A percentile compares a stretch with the other conserved stretches of the same genome.
Evolutionary conservation across 2,888 invertebrate genomes (phyloP).

Genomic region (Crepidodera aurea): DNA sequence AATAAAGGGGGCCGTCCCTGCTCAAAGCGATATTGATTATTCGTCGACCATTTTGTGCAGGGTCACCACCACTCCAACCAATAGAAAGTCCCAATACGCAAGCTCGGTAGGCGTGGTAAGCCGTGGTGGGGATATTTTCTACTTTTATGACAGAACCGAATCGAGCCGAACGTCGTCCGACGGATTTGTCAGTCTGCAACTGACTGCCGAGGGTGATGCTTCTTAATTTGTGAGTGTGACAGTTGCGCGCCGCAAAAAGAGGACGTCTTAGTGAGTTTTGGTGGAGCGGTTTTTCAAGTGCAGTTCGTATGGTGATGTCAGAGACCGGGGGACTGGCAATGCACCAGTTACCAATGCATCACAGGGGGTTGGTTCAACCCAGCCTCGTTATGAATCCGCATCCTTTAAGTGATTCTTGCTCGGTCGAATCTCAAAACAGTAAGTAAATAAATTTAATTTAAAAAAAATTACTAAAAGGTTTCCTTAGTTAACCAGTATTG

Average conservation of each 20-base stretch:
- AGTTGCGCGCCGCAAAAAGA: slow-evolving; percentile 5
- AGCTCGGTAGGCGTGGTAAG: slow-evolving; percentile 46
- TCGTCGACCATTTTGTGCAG: slow-evolving; percentile 61
- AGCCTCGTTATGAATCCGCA: slow-evolving; percentile 69
- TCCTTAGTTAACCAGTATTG: no score
- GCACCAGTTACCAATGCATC: slow-evolving; percentile 69
- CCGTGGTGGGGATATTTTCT: slow-evolving; percentile 32
- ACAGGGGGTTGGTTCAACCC: slow-evolving; percentile 67
- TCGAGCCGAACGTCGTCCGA: slow-evolving; percentile 42
- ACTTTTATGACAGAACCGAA: slow-evolving; percentile 45
- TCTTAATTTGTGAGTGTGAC: slow-evolving; percentile 26
- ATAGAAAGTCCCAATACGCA: slow-evolving; percentile 48
- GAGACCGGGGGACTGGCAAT: slow-evolving; percentile 72
- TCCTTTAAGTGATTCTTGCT: slow-evolving; percentile 57
- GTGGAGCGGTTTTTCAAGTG: slow-evolving; percentile 46
- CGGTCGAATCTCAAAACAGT: slow-evolving; percentile 59
- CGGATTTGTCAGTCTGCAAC: slow-evolving; percentile 21
- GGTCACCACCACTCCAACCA: slow-evolving; percentile 52
- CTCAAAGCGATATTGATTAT: slow-evolving; percentile 55
- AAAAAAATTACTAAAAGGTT: no score
- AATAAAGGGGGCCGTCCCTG: slow-evolving; percentile 33
- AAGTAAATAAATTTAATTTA: slow-evolving; percentile 45
- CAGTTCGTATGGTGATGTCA: slow-evolving; percentile 70
- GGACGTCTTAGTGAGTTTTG: slow-evolving; percentile 35
- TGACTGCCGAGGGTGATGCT: slow-evolving; percentile 22